phyloP scores from a whole-genome alignment of 2,888 invertebrate species.

The Hyposoter dolosus region DNA sequence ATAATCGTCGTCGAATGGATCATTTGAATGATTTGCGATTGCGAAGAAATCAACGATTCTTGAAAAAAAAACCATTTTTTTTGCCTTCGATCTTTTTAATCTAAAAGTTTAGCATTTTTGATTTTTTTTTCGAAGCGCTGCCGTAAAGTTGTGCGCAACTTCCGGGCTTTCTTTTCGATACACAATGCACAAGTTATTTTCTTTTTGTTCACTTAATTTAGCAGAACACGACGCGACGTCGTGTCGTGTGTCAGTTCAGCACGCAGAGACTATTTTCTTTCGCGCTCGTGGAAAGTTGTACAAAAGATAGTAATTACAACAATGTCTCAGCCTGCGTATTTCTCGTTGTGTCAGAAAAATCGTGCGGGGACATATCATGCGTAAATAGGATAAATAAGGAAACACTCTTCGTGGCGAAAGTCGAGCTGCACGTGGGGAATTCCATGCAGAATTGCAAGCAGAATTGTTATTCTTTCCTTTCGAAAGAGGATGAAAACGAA shows the following conservation, averaged over 20 bases:
- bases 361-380: constrained; percentile 4
- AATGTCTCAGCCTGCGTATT: constrained; percentile 15
- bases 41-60: neutral
- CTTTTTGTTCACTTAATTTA: constrained; percentile 55
- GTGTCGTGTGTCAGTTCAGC: constrained; percentile 6
- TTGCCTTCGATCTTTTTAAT: neutral
- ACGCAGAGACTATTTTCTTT: constrained; percentile 44
- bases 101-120: neutral
- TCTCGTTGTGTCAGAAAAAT: constrained; percentile 17
- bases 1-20: neutral
- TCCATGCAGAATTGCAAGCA: constrained; percentile 10
- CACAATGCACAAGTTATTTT: constrained; percentile 22
- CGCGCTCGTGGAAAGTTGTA: constrained; percentile 39
- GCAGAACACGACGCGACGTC: constrained; percentile 36
- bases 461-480: neutral
- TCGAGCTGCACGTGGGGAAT: constrained; percentile 14
- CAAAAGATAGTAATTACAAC: constrained; percentile 50
- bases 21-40: neutral
- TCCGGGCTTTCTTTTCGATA: constrained; percentile 17
- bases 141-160: constrained; percentile 3
- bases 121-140: neutral
- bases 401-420: constrained; percentile 40
- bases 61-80: neutral
- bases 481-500: neutral
- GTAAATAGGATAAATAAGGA: constrained; percentile 52